These are phyloP conservation scores for Dicaeum eximium DNA, from an alignment of 2,113 vertebrate species.

Conservation along the genomic window DNA sequence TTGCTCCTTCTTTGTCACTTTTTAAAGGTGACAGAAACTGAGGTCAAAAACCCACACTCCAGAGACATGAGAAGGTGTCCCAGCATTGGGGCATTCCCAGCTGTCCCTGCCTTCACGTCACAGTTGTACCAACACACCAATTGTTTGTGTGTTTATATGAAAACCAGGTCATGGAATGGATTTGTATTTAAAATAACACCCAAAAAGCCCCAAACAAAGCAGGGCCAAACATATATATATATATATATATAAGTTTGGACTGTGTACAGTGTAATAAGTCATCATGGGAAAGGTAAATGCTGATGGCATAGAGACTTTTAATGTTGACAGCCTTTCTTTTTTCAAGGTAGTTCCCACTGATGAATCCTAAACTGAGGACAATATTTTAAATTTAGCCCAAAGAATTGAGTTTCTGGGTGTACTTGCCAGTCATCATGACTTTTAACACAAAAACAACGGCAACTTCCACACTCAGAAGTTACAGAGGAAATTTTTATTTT, in stretches of 20 bases:
- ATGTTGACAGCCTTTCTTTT: background rate
- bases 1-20: background rate
- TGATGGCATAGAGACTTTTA: background rate
- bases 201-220: background rate
- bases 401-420: background rate
- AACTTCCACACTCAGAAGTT: background rate
- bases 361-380: background rate
- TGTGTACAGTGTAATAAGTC: background rate
- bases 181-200: background rate
- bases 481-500: background rate
- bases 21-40: background rate
- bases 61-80: background rate
- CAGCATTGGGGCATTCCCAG: background rate
- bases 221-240: background rate
- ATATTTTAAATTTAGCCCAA: background rate
- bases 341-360: background rate
- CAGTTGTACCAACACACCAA: background rate
- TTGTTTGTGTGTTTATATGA: background rate
- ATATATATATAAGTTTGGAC: background rate
- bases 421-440: background rate
- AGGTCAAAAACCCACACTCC: background rate
- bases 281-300: background rate
- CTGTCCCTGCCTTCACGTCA: background rate
- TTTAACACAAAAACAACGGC: accelerated
- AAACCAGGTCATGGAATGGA: background rate